Percentiles rank a stretch among this genome's conserved stretches.
Evolutionary conservation across 2,113 vertebrate species (phyloP).

Genomic region (Tachuris rubrigastra): DNA sequence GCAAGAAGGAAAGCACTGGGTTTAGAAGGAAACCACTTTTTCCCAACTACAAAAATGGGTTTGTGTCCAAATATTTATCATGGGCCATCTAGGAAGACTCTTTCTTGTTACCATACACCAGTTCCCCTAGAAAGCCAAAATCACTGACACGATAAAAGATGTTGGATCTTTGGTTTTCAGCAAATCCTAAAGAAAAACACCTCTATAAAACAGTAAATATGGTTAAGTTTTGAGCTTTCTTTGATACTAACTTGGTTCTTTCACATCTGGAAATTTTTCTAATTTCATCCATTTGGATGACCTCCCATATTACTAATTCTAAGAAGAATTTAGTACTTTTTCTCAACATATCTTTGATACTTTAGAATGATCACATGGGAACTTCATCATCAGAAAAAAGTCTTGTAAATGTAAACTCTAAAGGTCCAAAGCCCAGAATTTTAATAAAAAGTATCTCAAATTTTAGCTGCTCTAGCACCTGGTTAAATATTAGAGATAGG

Average conservation of each 20-base stretch:
- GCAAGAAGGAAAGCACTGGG: neutral
- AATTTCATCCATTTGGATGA: neutral
- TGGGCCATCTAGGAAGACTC: neutral
- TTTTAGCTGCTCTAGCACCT: neutral
- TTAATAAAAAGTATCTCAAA: neutral
- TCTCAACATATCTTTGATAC: neutral
- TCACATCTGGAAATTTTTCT: neutral
- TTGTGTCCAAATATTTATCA: neutral
- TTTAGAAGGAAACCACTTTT: neutral
- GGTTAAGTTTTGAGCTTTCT: neutral
- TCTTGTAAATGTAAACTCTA: neutral
- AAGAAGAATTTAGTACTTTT: neutral
- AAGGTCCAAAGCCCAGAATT: accelerated
- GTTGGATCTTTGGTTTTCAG: neutral
- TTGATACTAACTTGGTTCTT: neutral
- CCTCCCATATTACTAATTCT: neutral
- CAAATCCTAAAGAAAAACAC: neutral
- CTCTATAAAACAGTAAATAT: neutral
- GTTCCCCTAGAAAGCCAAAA: neutral
- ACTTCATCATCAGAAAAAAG: neutral
- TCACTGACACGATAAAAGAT: neutral
- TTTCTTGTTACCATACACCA: neutral
- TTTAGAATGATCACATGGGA: neutral
- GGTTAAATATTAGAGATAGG: neutral
- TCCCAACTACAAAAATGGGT: neutral